A percentile compares a stretch with the other conserved stretches of the same genome.
These are phyloP conservation scores for Amiota communis DNA, from an alignment of 2,888 invertebrate genomes.

Conservation along the genomic window DNA sequence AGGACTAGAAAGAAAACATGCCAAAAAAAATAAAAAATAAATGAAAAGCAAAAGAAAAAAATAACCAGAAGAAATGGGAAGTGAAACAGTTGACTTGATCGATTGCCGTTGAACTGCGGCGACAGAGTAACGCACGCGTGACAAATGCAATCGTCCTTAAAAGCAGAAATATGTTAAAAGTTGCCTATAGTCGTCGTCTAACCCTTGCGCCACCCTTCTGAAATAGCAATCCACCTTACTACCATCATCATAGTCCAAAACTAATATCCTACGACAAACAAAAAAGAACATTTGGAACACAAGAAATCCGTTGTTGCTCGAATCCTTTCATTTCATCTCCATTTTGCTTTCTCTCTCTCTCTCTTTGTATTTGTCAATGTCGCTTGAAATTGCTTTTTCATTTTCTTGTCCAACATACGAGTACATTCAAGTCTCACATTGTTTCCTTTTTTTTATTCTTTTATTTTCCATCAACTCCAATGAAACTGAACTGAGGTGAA, in stretches of 20 bases:
- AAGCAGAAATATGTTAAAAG: constrained; percentile 70
- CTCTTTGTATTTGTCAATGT: constrained; percentile 3
- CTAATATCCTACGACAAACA: too few species aligned
- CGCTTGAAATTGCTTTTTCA: constrained; percentile 17
- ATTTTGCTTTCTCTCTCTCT: neutral
- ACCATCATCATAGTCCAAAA: too few species aligned
- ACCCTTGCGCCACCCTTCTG: neutral
- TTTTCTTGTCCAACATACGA: constrained; percentile 2
- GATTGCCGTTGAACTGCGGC: constrained; percentile 64
- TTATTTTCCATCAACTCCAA: neutral
- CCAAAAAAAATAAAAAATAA: constrained; percentile 2
- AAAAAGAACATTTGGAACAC: too few species aligned
- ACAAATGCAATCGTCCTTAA: constrained; percentile 68
- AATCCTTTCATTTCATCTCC: constrained; percentile 18
- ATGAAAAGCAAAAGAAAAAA: constrained; percentile 10
- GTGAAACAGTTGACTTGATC: constrained; percentile 60
- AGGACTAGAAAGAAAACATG: constrained; percentile 28
- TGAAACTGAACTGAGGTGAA: too few species aligned
- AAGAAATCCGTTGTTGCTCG: constrained; percentile 26
- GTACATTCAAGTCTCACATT: constrained; percentile 1
- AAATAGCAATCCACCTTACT: too few species aligned
- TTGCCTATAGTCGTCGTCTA: constrained; percentile 36
- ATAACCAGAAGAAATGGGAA: constrained; percentile 50
- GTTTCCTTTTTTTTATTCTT: neutral
- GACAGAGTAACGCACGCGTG: constrained; percentile 61